Evolutionary conservation across 2,797 vertebrate genomes (phyloP).

Genomic region (Crocidura indochinensis): DNA sequence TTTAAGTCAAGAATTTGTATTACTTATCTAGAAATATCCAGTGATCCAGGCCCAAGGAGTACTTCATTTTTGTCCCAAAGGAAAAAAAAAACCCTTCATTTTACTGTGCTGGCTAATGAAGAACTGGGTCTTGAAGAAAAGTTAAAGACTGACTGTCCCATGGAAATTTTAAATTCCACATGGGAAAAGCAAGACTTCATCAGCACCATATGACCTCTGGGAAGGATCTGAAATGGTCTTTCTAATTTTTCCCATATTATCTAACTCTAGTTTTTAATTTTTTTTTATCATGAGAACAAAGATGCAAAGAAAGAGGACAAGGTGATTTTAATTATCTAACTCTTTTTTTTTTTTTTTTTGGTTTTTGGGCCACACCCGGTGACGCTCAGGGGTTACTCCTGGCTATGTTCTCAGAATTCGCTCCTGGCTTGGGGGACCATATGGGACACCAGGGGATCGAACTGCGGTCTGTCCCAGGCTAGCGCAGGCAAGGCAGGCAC

Average conservation of each 20-base stretch:
- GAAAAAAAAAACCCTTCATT: not conserved
- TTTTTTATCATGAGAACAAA: no score
- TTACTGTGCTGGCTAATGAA: not conserved
- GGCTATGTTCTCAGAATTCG: no score
- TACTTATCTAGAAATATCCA: not conserved
- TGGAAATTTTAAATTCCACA: not conserved
- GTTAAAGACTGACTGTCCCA: not conserved
- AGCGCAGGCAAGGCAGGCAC: no score
- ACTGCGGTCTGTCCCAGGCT: no score
- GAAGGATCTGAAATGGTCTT: constrained; percentile 15
- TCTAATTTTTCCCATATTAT: not conserved
- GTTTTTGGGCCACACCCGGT: no score
- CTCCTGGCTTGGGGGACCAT: no score
- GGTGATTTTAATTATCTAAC: no score
- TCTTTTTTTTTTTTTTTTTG: no score
- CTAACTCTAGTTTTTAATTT: no score
- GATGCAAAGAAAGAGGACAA: no score
- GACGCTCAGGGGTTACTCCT: no score
- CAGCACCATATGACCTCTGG: not conserved
- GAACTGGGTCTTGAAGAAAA: constrained; percentile 10
- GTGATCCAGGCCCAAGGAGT: not conserved
- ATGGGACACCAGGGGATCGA: no score
- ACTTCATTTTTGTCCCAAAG: constrained; percentile 13
- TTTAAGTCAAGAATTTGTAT: constrained; percentile 15
- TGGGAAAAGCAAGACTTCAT: not conserved